Evolutionary conservation across 2,113 vertebrate species (phyloP).

Genomic region (Hemichromis elongatus): DNA sequence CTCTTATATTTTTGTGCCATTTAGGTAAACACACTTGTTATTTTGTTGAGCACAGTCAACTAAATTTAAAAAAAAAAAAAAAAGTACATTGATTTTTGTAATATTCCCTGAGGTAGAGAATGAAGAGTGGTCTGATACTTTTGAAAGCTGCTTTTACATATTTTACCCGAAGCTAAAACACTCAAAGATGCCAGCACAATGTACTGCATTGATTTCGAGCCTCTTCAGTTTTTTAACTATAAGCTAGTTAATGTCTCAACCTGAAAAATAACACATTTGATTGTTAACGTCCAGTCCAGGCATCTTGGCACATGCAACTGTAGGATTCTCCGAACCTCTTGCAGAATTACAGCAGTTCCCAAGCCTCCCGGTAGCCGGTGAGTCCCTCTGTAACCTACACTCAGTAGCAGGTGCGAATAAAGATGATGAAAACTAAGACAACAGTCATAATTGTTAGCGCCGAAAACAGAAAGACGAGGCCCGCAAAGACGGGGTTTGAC

Average conservation of each 20-base stretch:
- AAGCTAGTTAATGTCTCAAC: background rate
- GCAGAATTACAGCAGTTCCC: background rate
- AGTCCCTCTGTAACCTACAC: background rate
- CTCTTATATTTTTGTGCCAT: background rate
- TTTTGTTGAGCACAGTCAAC: background rate
- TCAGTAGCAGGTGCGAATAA: conserved; percentile 72
- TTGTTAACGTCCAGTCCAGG: background rate
- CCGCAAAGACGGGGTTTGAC: conserved; percentile 74
- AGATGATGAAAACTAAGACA: conserved; percentile 70
- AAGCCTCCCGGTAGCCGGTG: background rate
- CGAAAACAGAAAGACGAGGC: conserved; percentile 81
- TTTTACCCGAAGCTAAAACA: background rate
- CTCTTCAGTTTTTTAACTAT: background rate
- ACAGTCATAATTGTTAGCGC: conserved; percentile 73
- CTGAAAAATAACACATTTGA: background rate
- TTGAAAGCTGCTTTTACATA: background rate
- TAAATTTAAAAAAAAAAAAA: background rate
- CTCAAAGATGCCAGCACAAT: background rate
- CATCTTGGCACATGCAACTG: background rate
- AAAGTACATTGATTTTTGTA: background rate
- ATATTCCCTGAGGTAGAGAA: background rate
- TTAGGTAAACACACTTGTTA: background rate
- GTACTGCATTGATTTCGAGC: background rate
- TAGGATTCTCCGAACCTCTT: background rate
- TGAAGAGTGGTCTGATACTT: background rate